Percentiles rank a stretch among this genome's conserved stretches.
Evolutionary conservation across 2,113 vertebrate genomes (phyloP).

Genomic region (Epinephelus moara): DNA sequence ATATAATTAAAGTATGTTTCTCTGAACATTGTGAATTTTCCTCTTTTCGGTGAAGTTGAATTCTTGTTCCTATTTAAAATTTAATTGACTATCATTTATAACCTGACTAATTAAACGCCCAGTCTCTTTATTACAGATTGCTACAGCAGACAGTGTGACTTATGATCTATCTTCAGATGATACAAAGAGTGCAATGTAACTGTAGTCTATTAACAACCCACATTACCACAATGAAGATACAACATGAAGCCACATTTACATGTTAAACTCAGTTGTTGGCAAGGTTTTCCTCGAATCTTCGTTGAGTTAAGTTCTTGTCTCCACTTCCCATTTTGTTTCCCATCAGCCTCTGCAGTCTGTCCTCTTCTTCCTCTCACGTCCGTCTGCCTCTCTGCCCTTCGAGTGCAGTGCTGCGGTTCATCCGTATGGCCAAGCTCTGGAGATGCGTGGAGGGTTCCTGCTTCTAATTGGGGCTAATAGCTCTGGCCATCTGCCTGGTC

Average conservation of each 20-base stretch:
- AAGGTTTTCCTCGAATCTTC: neutral
- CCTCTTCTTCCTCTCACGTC: neutral
- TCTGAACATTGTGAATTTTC: slow-evolving; percentile 46
- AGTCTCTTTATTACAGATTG: slow-evolving; percentile 7
- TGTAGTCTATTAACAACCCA: neutral
- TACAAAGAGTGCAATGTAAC: neutral
- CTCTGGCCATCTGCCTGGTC: slow-evolving; percentile 73
- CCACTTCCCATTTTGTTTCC: neutral
- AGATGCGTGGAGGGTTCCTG: slow-evolving; percentile 55
- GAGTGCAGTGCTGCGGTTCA: slow-evolving; percentile 18
- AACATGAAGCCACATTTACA: neutral
- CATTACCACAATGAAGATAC: neutral
- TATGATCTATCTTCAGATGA: slow-evolving; percentile 15
- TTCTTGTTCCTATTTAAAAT: slow-evolving; percentile 45
- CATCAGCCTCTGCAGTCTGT: neutral
- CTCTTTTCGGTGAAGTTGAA: slow-evolving; percentile 31
- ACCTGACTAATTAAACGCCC: slow-evolving; percentile 29
- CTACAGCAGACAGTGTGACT: neutral
- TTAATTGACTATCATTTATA: slow-evolving; percentile 39
- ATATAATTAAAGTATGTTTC: slow-evolving; percentile 56
- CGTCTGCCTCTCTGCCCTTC: slow-evolving; percentile 16
- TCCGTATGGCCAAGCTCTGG: slow-evolving; percentile 60
- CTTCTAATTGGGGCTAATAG: slow-evolving; percentile 71
- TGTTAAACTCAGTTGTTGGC: neutral
- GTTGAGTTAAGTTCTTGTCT: neutral